These are phyloP conservation scores for Copidosoma floridanum DNA, from an alignment of 1,140 invertebrate genomes.

Conservation along the genomic window DNA sequence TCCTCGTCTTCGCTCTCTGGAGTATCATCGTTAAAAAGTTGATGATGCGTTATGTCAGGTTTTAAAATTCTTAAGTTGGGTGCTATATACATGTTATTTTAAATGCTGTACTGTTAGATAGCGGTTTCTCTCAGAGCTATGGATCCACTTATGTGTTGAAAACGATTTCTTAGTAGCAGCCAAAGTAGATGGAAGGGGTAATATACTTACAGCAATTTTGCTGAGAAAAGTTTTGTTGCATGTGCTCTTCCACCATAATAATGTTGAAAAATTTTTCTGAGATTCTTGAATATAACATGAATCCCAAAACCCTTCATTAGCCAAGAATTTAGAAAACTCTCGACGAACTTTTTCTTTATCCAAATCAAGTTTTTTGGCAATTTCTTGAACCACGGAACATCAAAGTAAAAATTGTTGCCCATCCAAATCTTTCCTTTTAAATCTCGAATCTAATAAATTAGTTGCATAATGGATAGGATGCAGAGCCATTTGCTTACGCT, in stretches of 20 bases:
- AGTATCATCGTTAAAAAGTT: too few species aligned
- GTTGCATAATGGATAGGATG: too few species aligned
- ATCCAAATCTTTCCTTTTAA: too few species aligned
- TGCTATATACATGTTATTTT: conserved; percentile 29
- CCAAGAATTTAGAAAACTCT: too few species aligned
- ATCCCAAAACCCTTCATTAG: conserved; percentile 16
- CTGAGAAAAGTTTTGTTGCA: conserved; percentile 16
- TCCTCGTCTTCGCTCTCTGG: too few species aligned
- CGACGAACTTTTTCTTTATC: too few species aligned
- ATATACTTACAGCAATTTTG: conserved; percentile 18
- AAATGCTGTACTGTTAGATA: conserved; percentile 15
- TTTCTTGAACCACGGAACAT: too few species aligned
- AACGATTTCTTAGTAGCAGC: conserved; percentile 29
- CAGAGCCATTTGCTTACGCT: too few species aligned
- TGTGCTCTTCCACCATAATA: conserved; percentile 27
- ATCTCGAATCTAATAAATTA: too few species aligned
- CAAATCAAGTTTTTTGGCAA: too few species aligned
- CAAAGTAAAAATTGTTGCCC: too few species aligned
- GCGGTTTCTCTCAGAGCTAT: conserved; percentile 28
- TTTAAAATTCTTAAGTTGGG: conserved; percentile 28
- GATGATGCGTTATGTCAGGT: too few species aligned
- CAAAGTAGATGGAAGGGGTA: conserved; percentile 20
- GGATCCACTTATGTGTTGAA: conserved; percentile 31
- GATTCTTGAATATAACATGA: conserved; percentile 18
- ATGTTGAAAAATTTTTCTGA: not conserved